Evolutionary conservation across 2,113 vertebrate species (phyloP).

Genomic region (Elephantulus edwardii): DNA sequence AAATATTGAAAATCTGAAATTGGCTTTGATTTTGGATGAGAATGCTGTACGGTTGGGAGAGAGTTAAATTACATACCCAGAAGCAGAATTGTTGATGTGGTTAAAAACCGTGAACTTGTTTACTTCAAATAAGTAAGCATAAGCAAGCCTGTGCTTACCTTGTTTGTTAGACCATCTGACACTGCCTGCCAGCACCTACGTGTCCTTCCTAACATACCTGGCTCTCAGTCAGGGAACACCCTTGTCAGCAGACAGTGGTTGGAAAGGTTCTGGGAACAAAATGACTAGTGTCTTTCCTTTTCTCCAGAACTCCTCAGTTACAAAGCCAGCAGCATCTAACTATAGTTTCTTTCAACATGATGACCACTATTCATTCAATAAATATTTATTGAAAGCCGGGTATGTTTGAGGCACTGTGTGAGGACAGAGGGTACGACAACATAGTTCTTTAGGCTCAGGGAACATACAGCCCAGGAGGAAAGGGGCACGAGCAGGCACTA

Average conservation of each 20-base stretch:
- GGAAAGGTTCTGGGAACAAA: not conserved
- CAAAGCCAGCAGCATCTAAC: not conserved
- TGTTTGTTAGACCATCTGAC: not conserved
- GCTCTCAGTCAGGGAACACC: slow-evolving; percentile 10
- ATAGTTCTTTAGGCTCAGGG: not conserved
- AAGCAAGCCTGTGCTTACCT: not conserved
- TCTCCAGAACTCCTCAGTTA: not conserved
- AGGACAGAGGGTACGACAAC: not conserved
- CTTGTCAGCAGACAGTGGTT: not conserved
- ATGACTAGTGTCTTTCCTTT: not conserved
- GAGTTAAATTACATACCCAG: not conserved
- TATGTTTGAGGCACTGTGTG: not conserved
- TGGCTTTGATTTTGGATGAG: not conserved
- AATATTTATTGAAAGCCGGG: not conserved
- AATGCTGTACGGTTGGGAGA: not conserved
- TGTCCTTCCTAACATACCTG: slow-evolving; percentile 2
- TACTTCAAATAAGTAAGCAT: not conserved
- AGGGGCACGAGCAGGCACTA: not conserved
- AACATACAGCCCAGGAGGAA: not conserved
- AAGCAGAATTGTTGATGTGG: not conserved
- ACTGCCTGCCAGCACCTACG: slow-evolving; percentile 34
- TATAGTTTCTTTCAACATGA: not conserved
- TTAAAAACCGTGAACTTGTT: not conserved
- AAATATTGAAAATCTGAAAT: not conserved
- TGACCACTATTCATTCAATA: not conserved